Evolutionary conservation across 2,888 invertebrate genomes (phyloP), one percentile per base, ranked within the genome.

Genomic region (Branchipolynoe longqiensis): DNA sequence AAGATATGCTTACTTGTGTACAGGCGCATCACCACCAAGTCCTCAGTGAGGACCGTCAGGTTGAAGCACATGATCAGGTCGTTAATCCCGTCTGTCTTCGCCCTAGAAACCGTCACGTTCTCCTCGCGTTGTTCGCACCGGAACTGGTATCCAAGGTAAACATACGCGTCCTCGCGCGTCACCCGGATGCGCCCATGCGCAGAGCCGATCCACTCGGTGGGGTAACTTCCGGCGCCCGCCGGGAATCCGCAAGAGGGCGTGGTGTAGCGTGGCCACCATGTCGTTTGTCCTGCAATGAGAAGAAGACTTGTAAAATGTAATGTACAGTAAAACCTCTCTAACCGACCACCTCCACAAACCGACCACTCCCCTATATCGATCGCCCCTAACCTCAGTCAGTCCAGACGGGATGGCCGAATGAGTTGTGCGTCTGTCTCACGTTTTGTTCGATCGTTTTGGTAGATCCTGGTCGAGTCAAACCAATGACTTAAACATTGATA

Each of bases 31-130:
- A 78, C 78, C 1, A 78, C 41, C 28, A 78, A 28, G 25, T 78
- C 54, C n/a, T 31, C 31, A 18, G 18, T 78, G 48, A 78, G 78
- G 25, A 25, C 78, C 4, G 28, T 28, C 28, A 54, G 28, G 6
- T 18, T 2, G 78, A 78, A 78, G 78, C 78, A 78, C 78, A 78
- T 78, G 41, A 78, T 78, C 3, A 78, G 78, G 28, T 78, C 78
- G 48, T 78, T 78, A 28, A 78, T 78, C n/a, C 78, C 78, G n/a
- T 48, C 78, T 48, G 78, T 78, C 28, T 78, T 78, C 1, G 78
- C 78, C 78, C 78, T 78, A 28, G 78, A 41, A 14, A 78, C 78
- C 0, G 78, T 78, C n/a, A 78, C 78, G 54, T 78, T 78, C 22
- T 78, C 78, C 78, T 48, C 48, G 12, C 54, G 12, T 33, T 48